Evolutionary conservation across 2,888 invertebrate species (phyloP).

Genomic region (Spisula solida): DNA sequence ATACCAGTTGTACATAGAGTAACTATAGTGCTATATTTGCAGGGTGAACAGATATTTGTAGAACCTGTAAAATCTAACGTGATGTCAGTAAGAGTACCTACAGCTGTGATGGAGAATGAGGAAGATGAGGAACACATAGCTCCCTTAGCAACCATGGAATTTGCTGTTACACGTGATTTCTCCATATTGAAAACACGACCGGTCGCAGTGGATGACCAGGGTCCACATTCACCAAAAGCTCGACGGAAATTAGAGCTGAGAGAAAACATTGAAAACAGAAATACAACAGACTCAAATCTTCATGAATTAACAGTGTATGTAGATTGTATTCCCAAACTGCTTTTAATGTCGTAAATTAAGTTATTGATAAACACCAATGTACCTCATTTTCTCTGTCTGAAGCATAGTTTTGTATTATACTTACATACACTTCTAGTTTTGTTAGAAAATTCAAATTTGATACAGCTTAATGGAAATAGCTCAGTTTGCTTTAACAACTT

Average conservation of each 20-base stretch:
- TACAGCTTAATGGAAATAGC: too few species aligned
- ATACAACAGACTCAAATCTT: conserved; percentile 87
- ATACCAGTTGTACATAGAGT: neutral
- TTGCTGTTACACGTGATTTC: conserved; percentile 84
- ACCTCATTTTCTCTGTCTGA: too few species aligned
- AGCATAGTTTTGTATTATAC: too few species aligned
- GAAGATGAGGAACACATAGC: conserved; percentile 67
- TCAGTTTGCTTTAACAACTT: too few species aligned
- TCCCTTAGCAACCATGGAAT: conserved; percentile 79
- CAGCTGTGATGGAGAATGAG: conserved; percentile 77
- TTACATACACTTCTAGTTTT: too few species aligned
- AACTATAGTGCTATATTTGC: neutral
- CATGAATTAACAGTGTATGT: conserved; percentile 89
- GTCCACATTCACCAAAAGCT: conserved; percentile 78
- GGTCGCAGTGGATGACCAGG: conserved; percentile 67
- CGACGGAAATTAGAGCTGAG: conserved; percentile 75
- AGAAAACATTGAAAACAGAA: conserved; percentile 72
- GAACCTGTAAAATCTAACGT: neutral
- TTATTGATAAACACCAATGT: too few species aligned
- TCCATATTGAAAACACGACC: conserved; percentile 75
- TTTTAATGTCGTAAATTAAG: too few species aligned
- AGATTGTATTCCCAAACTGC: neutral
- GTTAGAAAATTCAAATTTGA: too few species aligned
- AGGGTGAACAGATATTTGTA: conserved; percentile 21
- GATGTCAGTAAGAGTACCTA: conserved; percentile 77